phyloP scores from a whole-genome alignment of 1,140 invertebrate species.

The Drosophila willistoni region DNA sequence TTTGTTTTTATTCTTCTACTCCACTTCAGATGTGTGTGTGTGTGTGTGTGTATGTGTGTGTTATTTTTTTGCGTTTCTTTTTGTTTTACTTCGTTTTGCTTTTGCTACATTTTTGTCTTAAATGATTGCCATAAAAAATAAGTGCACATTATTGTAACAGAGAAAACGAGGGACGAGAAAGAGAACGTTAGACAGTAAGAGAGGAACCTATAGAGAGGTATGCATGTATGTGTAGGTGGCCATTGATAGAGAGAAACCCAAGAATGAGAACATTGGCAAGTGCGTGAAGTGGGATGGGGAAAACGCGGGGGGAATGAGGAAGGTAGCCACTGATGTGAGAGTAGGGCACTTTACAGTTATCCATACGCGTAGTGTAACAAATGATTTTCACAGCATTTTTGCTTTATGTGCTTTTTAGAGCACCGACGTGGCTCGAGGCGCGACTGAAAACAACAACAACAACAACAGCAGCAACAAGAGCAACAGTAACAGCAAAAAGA shows the following conservation, averaged over 20 bases:
- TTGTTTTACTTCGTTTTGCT: conserved; percentile 68
- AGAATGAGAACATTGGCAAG: conserved; percentile 18
- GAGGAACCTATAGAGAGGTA: not conserved
- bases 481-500: not conserved
- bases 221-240: not conserved
- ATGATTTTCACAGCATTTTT: conserved; percentile 78
- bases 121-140: conserved; percentile 81
- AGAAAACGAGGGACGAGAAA: not conserved
- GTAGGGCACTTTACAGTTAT: conserved; percentile 75
- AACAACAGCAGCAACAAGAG: too few relatives aligned
- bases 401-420: conserved; percentile 73
- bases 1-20: conserved; percentile 7
- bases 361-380: conserved; percentile 80
- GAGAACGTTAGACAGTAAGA: not conserved
- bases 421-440: conserved; percentile 36
- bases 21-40: not conserved
- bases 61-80: conserved; percentile 52
- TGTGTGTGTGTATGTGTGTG: not conserved
- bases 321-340: not conserved
- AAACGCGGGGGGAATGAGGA: not conserved
- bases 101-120: conserved; percentile 77
- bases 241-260: not conserved
- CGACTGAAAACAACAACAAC: not conserved
- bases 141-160: conserved; percentile 79
- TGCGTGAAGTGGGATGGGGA: not conserved